These are phyloP conservation scores for Syrista parreyssii DNA, from an alignment of 2,888 invertebrate species.

Conservation along the genomic window DNA sequence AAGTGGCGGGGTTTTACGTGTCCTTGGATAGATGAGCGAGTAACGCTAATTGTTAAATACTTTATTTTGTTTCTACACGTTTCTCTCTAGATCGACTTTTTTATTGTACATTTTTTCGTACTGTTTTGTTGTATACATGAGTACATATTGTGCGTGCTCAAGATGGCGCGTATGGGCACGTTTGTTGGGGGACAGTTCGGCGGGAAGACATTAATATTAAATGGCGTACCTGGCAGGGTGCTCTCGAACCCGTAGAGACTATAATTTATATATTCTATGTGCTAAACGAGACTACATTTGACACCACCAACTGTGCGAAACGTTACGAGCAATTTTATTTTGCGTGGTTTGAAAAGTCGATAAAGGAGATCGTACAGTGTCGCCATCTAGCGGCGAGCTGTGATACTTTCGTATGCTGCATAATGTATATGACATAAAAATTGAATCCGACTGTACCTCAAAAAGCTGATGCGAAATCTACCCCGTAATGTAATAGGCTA, in stretches of 20 bases:
- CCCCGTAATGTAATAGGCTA: slow-evolving; percentile 39
- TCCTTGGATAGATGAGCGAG: neutral
- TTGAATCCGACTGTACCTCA: slow-evolving; percentile 22
- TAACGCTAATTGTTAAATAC: neutral
- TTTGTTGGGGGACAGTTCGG: slow-evolving; percentile 30
- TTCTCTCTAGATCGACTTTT: neutral
- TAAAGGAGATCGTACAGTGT: neutral
- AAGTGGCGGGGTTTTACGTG: neutral
- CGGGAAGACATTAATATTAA: neutral
- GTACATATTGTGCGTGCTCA: neutral
- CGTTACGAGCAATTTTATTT: neutral
- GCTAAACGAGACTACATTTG: neutral
- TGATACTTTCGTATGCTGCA: neutral
- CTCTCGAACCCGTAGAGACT: slow-evolving; percentile 19
- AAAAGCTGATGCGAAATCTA: slow-evolving; percentile 28
- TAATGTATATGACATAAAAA: neutral
- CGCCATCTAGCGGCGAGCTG: neutral
- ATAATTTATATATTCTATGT: slow-evolving; percentile 14
- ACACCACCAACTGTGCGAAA: neutral
- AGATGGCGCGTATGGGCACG: neutral
- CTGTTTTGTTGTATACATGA: neutral
- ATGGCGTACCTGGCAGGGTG: slow-evolving; percentile 6
- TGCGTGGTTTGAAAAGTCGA: neutral
- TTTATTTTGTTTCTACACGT: neutral
- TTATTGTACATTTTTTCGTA: neutral